Evolutionary conservation across 2,797 vertebrate species (phyloP).

Genomic region (Poeciliopsis presidionis): DNA sequence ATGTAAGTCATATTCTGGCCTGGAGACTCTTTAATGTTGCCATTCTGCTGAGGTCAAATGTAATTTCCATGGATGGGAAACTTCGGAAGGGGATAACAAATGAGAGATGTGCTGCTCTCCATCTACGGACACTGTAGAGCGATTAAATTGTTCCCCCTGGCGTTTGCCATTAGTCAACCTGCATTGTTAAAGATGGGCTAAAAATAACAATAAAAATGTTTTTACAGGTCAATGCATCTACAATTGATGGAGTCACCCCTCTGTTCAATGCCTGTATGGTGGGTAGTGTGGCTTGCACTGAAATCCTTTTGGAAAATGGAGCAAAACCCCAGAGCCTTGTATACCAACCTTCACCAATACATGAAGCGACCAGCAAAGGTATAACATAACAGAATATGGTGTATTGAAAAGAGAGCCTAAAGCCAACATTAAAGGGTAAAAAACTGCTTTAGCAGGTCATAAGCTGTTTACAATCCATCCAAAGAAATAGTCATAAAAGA

Average conservation of each 20-base stretch:
- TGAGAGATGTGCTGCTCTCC: slow-evolving; percentile 30
- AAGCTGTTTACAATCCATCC: background rate
- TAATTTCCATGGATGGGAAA: slow-evolving; percentile 48
- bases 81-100: slow-evolving; percentile 46
- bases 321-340: slow-evolving; percentile 87
- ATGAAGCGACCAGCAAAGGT: slow-evolving; percentile 94
- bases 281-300: slow-evolving; percentile 87
- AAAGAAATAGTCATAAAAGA: background rate
- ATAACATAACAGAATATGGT: slow-evolving; percentile 10
- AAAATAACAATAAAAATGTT: slow-evolving; percentile 61
- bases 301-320: slow-evolving; percentile 90
- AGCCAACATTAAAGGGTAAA: background rate
- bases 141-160: slow-evolving; percentile 54
- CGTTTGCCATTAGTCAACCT: slow-evolving; percentile 61
- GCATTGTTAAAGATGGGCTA: slow-evolving; percentile 54
- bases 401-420: slow-evolving; percentile 5
- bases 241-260: slow-evolving; percentile 92
- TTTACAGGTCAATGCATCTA: slow-evolving; percentile 89
- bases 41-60: slow-evolving; percentile 52
- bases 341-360: slow-evolving; percentile 90
- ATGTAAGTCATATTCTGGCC: slow-evolving; percentile 81
- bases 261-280: slow-evolving; percentile 91
- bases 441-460: slow-evolving; percentile 6
- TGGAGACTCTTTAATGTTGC: slow-evolving; percentile 46
- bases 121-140: slow-evolving; percentile 45